phyloP scores from a whole-genome alignment of 1,140 invertebrate genomes.

The Drosophila hydei region DNA sequence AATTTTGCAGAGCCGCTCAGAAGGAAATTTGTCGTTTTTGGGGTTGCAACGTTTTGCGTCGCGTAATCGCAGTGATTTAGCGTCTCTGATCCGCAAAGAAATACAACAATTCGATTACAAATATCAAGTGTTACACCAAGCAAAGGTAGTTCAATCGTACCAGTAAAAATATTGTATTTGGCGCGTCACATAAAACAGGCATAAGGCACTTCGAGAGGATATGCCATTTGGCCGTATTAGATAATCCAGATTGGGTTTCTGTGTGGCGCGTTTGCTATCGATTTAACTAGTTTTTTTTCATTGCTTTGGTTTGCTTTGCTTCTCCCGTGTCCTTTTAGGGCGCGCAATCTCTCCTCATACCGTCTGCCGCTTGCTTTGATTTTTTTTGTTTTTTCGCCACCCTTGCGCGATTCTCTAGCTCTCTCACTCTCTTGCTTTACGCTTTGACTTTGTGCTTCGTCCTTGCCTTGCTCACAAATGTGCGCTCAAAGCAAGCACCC shows the following conservation, averaged over 20 bases:
- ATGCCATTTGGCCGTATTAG: constrained; percentile 50
- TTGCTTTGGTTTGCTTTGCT: background rate
- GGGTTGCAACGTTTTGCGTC: constrained; percentile 69
- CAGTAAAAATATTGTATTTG: background rate
- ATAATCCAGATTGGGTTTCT: constrained; percentile 53
- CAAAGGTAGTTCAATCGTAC: constrained; percentile 9
- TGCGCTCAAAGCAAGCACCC: constrained; percentile 51
- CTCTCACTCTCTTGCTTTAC: constrained; percentile 31
- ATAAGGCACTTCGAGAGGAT: too few species aligned
- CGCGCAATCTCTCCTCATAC: constrained; percentile 20
- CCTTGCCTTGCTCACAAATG: constrained; percentile 64
- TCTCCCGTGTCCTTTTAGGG: constrained; percentile 37
- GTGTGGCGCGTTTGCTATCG: constrained; percentile 64
- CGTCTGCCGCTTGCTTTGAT: constrained; percentile 5
- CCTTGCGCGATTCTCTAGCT: background rate
- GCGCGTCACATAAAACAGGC: constrained; percentile 7
- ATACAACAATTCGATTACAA: constrained; percentile 7
- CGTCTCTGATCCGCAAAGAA: constrained; percentile 27
- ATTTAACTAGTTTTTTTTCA: constrained; percentile 69
- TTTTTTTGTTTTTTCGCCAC: constrained; percentile 13
- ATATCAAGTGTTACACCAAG: constrained; percentile 5
- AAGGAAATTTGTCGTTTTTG: constrained; percentile 67
- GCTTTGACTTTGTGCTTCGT: constrained; percentile 71
- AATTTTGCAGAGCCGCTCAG: constrained; percentile 58
- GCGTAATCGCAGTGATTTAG: constrained; percentile 55